These are phyloP conservation scores for Rhimphoctona megacephalus DNA, from an alignment of 2,888 invertebrate species.

Conservation along the genomic window DNA sequence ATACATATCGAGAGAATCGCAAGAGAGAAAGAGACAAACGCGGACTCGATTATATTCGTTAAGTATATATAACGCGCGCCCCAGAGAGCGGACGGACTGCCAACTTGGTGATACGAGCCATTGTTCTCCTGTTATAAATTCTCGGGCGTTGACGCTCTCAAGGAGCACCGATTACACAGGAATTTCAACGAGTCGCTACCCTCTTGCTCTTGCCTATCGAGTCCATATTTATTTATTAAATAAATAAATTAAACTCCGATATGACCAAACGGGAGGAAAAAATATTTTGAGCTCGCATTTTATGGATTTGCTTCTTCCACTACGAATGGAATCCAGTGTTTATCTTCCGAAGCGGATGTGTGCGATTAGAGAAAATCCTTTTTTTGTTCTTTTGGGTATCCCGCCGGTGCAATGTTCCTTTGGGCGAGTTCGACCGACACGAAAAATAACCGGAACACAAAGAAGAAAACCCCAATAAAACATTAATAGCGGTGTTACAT, in stretches of 20 bases:
- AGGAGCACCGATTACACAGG: slow-evolving; percentile 57
- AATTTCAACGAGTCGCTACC: slow-evolving; percentile 55
- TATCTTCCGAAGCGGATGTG: background rate
- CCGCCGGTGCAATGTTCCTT: background rate
- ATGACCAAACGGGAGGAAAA: background rate
- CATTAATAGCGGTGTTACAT: slow-evolving; percentile 38
- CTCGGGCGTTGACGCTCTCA: slow-evolving; percentile 66
- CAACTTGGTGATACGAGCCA: slow-evolving; percentile 65
- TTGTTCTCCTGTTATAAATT: slow-evolving; percentile 66
- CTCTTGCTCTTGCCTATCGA: slow-evolving; percentile 11
- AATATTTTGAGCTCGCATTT: background rate
- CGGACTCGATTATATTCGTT: slow-evolving; percentile 67
- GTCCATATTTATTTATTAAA: background rate
- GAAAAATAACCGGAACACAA: slow-evolving; percentile 9
- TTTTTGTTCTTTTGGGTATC: background rate
- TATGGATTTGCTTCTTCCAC: background rate
- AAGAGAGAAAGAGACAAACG: slow-evolving; percentile 2
- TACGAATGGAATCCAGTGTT: background rate
- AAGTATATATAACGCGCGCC: slow-evolving; percentile 30
- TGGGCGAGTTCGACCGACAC: slow-evolving; percentile 10
- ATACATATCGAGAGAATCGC: slow-evolving; percentile 55
- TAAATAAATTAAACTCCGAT: background rate
- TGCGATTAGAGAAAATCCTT: slow-evolving; percentile 2
- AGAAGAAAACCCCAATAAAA: slow-evolving; percentile 71
- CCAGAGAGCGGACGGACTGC: slow-evolving; percentile 47